Evolutionary conservation across 2,888 invertebrate genomes (phyloP).

Genomic region (Drosophila prolongata): DNA sequence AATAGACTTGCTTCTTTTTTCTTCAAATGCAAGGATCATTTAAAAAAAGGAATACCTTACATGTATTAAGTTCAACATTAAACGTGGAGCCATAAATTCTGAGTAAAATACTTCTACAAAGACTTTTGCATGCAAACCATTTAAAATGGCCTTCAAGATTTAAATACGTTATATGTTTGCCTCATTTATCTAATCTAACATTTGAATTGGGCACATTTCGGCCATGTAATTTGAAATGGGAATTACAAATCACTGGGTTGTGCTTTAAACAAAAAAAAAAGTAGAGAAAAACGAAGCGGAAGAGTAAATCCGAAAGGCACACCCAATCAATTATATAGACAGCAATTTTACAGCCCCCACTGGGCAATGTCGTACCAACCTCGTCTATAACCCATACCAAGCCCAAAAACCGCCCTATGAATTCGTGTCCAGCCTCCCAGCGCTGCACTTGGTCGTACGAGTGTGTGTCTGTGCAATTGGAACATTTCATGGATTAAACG

Average conservation of each 20-base stretch:
- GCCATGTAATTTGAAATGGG: conserved; percentile 69
- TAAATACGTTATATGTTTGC: conserved; percentile 23
- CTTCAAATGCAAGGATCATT: too few relatives aligned
- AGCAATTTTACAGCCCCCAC: conserved; percentile 54
- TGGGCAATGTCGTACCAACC: conserved; percentile 33
- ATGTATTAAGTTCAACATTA: too few relatives aligned
- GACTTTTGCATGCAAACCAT: too few relatives aligned
- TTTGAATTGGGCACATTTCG: conserved; percentile 47
- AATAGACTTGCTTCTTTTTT: too few relatives aligned
- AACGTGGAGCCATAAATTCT: too few relatives aligned
- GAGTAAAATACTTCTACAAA: too few relatives aligned
- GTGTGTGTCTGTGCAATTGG: conserved; percentile 57
- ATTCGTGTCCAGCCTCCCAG: conserved; percentile 23
- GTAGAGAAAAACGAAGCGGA: conserved; percentile 4
- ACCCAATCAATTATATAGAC: conserved; percentile 71
- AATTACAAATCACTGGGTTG: conserved; percentile 71
- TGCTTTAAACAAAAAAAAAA: conserved; percentile 54
- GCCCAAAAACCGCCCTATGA: conserved; percentile 4
- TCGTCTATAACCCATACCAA: background rate
- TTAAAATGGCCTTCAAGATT: background rate
- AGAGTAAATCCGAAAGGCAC: conserved; percentile 66
- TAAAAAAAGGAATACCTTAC: too few relatives aligned
- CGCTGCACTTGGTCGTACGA: conserved; percentile 28
- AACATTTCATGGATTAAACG: conserved; percentile 73
- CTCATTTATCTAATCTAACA: conserved; percentile 26